phyloP scores from a whole-genome alignment of 2,888 invertebrate genomes.

The Macrosoma leucophasiata region DNA sequence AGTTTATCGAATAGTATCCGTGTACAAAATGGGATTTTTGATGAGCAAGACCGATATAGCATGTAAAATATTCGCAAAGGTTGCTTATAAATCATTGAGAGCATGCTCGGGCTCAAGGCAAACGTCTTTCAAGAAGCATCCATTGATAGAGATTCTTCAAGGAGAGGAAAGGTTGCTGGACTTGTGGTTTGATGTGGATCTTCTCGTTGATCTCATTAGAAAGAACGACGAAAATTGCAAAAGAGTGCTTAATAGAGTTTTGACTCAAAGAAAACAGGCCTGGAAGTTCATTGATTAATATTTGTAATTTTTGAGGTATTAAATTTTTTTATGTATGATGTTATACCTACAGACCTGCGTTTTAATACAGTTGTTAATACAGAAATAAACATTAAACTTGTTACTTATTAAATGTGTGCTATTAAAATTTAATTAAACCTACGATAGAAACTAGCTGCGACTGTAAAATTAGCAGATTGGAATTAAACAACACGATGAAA shows the following conservation, averaged over 20 bases:
- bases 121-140: background rate
- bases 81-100: slow-evolving; percentile 26
- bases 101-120: slow-evolving; percentile 23
- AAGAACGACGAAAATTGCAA: slow-evolving; percentile 31
- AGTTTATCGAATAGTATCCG: slow-evolving; percentile 24
- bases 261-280: slow-evolving; percentile 21
- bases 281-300: slow-evolving; percentile 36
- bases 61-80: slow-evolving; percentile 31
- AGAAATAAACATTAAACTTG: no score
- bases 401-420: no score
- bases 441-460: no score
- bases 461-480: no score
- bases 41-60: slow-evolving; percentile 41
- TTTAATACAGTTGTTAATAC: no score
- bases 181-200: slow-evolving; percentile 40
- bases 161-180: slow-evolving; percentile 33
- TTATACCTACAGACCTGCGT: no score
- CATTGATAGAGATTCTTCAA: slow-evolving; percentile 27
- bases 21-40: slow-evolving; percentile 53
- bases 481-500: no score
- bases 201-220: slow-evolving; percentile 34
- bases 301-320: background rate
- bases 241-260: slow-evolving; percentile 16
- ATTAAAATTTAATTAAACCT: no score
- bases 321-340: slow-evolving; percentile 4